Percentiles rank a stretch among this genome's conserved stretches.
These are phyloP conservation scores for Pocillopora grandis DNA, from an alignment of 92 coral and sea anemone species.

Conservation along the genomic window DNA sequence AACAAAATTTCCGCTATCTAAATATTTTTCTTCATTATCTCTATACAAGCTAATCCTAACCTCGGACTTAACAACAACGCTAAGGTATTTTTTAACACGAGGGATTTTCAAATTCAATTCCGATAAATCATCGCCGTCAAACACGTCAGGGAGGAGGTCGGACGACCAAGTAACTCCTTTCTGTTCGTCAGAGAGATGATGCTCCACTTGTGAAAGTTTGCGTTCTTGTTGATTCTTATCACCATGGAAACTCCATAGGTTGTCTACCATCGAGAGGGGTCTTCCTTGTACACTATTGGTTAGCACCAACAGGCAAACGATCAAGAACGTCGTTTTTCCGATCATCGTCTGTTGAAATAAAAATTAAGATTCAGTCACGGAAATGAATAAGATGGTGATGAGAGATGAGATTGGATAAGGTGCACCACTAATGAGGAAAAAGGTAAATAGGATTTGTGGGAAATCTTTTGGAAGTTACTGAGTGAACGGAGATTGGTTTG, in stretches of 20 bases:
- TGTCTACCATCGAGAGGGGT: not conserved
- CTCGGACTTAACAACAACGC: not conserved
- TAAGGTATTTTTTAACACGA: too few relatives aligned
- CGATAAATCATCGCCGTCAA: too few relatives aligned
- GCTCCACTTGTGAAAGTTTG: too few relatives aligned
- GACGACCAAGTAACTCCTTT: too few relatives aligned
- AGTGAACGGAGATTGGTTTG: too few relatives aligned
- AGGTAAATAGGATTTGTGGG: too few relatives aligned
- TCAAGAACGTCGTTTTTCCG: not conserved
- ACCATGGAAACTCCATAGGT: not conserved
- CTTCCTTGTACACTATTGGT: not conserved
- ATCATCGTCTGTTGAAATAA: not conserved
- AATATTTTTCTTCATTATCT: not conserved
- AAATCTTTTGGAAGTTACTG: too few relatives aligned
- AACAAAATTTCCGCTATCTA: not conserved
- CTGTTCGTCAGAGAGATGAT: too few relatives aligned
- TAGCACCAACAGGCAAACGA: not conserved
- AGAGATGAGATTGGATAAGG: too few relatives aligned
- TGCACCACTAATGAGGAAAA: too few relatives aligned
- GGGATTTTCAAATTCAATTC: too few relatives aligned
- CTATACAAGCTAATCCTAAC: not conserved
- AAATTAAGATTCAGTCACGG: not conserved
- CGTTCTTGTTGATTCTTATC: not conserved
- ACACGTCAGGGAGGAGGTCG: too few relatives aligned
- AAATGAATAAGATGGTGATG: not conserved